Conservation (phyloP, 2,888 invertebrate genomes). For the Zygogramma bicolorata region DNA sequence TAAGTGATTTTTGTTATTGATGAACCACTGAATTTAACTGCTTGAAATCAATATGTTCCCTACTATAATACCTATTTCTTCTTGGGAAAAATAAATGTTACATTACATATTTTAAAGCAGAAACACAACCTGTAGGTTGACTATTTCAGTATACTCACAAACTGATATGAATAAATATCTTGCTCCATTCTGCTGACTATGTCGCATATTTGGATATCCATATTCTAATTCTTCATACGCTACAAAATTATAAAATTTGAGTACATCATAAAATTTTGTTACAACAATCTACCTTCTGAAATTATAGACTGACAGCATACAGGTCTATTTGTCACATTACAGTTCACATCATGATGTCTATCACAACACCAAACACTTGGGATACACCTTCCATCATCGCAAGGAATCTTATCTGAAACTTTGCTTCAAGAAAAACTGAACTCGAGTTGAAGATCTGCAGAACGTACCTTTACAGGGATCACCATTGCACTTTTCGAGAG, state of each 20-base stretch:
- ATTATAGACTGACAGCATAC: conserved; percentile 64
- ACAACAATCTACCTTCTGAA: conserved; percentile 63
- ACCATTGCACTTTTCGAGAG: conserved; percentile 61
- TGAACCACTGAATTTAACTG: no score
- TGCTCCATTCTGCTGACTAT: conserved; percentile 56
- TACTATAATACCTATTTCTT: no score
- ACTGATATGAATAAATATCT: conserved; percentile 64
- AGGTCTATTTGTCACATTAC: conserved; percentile 65
- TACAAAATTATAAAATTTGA: conserved; percentile 47
- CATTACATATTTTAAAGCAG: no score
- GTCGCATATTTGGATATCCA: conserved; percentile 55
- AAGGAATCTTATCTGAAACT: conserved; percentile 64
- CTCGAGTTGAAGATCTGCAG: conserved; percentile 59
- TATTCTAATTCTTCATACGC: conserved; percentile 62
- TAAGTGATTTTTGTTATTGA: no score
- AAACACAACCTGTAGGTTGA: no score
- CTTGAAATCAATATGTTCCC: no score
- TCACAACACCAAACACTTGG: conserved; percentile 70
- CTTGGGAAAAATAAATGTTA: no score
- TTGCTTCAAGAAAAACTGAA: conserved; percentile 56
- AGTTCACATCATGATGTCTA: conserved; percentile 65
- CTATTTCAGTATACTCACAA: conserved; percentile 57
- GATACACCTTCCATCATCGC: conserved; percentile 69
- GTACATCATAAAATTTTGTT: no score
- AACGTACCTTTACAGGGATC: conserved; percentile 67